Conservation (phyloP, 2,888 invertebrate genomes). For the Sylvicola cinctus region DNA sequence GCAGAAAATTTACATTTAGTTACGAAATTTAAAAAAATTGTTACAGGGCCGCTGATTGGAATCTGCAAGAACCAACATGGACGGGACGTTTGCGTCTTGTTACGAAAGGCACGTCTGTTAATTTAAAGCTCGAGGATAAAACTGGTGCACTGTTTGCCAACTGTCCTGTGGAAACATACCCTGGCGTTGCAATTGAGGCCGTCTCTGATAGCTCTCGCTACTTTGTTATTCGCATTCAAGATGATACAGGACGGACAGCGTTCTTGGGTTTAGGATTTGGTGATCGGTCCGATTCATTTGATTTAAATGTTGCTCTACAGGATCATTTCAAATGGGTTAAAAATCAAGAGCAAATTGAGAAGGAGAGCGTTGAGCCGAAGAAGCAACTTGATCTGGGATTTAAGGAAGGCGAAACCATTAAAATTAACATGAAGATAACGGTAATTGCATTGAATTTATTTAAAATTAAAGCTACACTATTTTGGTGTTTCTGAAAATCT, state of each 20-base stretch:
- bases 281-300: constrained; percentile 96
- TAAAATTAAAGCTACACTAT: neutral
- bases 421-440: constrained; percentile 94
- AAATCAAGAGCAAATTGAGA: constrained; percentile 58
- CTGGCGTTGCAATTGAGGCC: constrained; percentile 83
- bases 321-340: constrained; percentile 94
- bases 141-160: constrained; percentile 89
- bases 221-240: constrained; percentile 87
- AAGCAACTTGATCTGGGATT: constrained; percentile 86
- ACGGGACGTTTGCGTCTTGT: constrained; percentile 88
- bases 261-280: constrained; percentile 96
- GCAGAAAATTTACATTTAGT: too few relatives aligned
- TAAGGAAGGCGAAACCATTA: constrained; percentile 98
- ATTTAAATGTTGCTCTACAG: constrained; percentile 93
- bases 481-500: neutral
- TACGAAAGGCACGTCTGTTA: constrained; percentile 65
- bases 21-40: too few relatives aligned
- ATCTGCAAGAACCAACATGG: constrained; percentile 95
- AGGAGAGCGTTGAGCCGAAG: constrained; percentile 55
- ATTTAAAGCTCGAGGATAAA: constrained; percentile 92
- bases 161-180: constrained; percentile 89
- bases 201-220: constrained; percentile 96
- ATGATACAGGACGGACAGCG: constrained; percentile 69
- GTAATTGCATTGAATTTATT: constrained; percentile 31
- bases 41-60: constrained; percentile 96